Percentiles rank a stretch among this genome's conserved stretches.
phyloP scores from a whole-genome alignment of 1,140 invertebrate species.

The Cylas formicarius region DNA sequence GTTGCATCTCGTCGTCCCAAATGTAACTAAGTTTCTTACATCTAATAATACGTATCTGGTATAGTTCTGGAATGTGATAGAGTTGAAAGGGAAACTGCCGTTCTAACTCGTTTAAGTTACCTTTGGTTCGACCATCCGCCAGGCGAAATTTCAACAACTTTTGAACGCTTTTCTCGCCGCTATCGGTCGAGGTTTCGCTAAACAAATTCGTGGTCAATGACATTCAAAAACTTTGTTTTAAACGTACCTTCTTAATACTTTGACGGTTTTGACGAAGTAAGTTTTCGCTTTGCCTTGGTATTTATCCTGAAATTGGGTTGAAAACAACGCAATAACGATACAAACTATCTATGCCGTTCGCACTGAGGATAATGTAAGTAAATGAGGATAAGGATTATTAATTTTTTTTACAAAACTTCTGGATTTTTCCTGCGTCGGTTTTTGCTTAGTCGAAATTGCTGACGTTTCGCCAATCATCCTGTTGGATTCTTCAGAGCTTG shows the following conservation, averaged over 20 bases:
- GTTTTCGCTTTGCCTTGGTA: conserved; percentile 34
- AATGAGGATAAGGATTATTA: no score
- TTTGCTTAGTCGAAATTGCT: no score
- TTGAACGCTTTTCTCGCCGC: conserved; percentile 29
- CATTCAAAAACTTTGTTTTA: background rate
- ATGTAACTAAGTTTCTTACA: conserved; percentile 35
- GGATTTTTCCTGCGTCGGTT: no score
- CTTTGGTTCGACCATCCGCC: conserved; percentile 42
- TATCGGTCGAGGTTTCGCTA: conserved; percentile 24
- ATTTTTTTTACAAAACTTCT: no score
- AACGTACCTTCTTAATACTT: conserved; percentile 13
- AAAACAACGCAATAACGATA: conserved; percentile 5
- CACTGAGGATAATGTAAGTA: no score
- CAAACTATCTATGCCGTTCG: no score
- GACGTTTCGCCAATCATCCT: no score
- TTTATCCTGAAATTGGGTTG: conserved; percentile 29
- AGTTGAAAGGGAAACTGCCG: conserved; percentile 15
- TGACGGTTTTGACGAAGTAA: conserved; percentile 31
- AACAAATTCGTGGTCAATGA: conserved; percentile 6
- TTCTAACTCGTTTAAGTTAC: conserved; percentile 22
- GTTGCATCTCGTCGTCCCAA: conserved; percentile 42
- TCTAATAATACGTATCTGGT: conserved; percentile 24
- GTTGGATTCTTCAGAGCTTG: no score
- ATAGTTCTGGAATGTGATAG: conserved; percentile 23
- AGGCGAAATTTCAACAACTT: conserved; percentile 40